phyloP scores from a whole-genome alignment of 2,797 vertebrate genomes.

The Channa striata region DNA sequence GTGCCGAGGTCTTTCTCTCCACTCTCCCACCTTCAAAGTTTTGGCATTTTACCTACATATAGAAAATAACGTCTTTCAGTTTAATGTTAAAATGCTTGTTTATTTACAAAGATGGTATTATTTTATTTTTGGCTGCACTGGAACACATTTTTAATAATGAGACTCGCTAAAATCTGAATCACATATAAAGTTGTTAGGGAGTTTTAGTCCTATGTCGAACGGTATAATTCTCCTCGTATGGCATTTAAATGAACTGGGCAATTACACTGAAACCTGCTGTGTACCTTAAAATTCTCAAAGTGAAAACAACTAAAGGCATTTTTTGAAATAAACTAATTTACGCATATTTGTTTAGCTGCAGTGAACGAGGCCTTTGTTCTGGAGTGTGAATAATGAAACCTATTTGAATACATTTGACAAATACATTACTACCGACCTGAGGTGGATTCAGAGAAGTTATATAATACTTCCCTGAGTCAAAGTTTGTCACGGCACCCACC shows the following conservation, averaged over 20 bases:
- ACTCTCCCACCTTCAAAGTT: slow-evolving; percentile 45
- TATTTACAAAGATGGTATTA: slow-evolving; percentile 27
- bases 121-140: not conserved
- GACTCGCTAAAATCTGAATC: slow-evolving; percentile 8
- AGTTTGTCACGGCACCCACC: slow-evolving; percentile 40
- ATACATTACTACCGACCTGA: slow-evolving; percentile 21
- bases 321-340: slow-evolving; percentile 63
- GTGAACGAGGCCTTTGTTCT: slow-evolving; percentile 50
- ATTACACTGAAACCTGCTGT: slow-evolving; percentile 33
- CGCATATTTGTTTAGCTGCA: slow-evolving; percentile 43
- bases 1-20: slow-evolving; percentile 54
- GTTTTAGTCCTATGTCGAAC: slow-evolving; percentile 12
- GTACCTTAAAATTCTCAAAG: slow-evolving; percentile 49
- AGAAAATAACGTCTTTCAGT: slow-evolving; percentile 54
- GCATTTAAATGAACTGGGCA: slow-evolving; percentile 20
- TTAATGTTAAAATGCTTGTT: slow-evolving; percentile 41
- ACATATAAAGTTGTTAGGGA: slow-evolving; percentile 23
- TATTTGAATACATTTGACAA: slow-evolving; percentile 34
- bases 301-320: slow-evolving; percentile 49
- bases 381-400: slow-evolving; percentile 41
- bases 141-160: slow-evolving; percentile 9
- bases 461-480: slow-evolving; percentile 34
- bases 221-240: slow-evolving; percentile 12
- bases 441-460: slow-evolving; percentile 33
- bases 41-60: slow-evolving; percentile 42